Percentiles rank a stretch among this genome's conserved stretches.
These are phyloP conservation scores for Sycophila texana DNA, from an alignment of 2,888 invertebrate genomes.

Conservation along the genomic window DNA sequence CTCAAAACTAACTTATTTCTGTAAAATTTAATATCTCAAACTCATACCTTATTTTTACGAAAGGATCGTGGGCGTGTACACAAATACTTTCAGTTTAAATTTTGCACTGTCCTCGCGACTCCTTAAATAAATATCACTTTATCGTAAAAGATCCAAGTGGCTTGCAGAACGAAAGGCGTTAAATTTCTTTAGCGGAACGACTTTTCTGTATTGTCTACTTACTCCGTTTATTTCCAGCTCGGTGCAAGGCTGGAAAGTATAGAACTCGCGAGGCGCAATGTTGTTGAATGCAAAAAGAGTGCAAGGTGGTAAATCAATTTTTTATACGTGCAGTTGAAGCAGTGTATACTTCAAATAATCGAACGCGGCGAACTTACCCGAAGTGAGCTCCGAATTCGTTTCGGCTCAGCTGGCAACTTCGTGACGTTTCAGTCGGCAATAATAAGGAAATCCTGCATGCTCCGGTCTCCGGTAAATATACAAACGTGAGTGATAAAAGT, in stretches of 20 bases:
- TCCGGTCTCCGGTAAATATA: neutral
- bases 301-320: conserved; percentile 49
- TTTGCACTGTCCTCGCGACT: no score
- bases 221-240: neutral
- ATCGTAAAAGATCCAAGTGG: no score
- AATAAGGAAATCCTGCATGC: neutral
- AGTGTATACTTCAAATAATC: conserved; percentile 49
- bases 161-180: no score
- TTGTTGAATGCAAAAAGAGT: conserved; percentile 35
- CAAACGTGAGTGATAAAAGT: neutral
- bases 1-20: no score
- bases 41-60: no score
- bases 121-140: no score
- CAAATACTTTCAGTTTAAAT: no score
- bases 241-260: neutral
- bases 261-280: conserved; percentile 6
- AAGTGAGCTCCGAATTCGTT: conserved; percentile 11
- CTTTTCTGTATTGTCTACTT: neutral
- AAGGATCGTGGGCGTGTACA: no score
- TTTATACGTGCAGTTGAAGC: conserved; percentile 17
- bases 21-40: no score
- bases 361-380: conserved; percentile 20
- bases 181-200: no score
- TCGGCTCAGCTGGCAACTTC: conserved; percentile 24
- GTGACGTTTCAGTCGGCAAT: neutral